A percentile compares a stretch with the other conserved stretches of the same genome.
phyloP scores from a whole-genome alignment of 2,113 vertebrate genomes.

The Myrmecobius fasciatus region DNA sequence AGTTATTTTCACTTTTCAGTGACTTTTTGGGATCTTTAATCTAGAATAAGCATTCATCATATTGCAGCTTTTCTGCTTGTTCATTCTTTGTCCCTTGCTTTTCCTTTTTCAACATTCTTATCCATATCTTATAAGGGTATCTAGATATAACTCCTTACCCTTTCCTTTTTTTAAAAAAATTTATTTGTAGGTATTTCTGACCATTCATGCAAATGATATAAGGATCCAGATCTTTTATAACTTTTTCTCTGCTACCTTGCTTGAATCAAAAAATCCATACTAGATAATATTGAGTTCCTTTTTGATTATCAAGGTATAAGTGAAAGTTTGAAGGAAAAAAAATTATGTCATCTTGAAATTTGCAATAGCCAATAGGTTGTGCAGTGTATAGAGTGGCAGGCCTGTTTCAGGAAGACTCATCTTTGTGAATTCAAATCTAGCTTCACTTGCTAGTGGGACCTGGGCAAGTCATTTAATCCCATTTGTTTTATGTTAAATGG shows the following conservation, averaged over 20 bases:
- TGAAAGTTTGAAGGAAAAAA: neutral
- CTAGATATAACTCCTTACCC: neutral
- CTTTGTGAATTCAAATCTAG: neutral
- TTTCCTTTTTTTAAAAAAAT: neutral
- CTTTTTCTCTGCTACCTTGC: neutral
- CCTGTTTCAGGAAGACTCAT: neutral
- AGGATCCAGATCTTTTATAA: neutral
- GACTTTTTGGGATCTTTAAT: neutral
- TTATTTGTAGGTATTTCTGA: neutral
- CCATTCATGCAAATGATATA: neutral
- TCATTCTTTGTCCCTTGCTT: neutral
- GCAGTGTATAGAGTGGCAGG: neutral
- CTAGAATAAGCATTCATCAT: neutral
- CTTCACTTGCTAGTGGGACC: neutral
- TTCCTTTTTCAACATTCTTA: neutral
- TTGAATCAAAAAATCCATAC: neutral
- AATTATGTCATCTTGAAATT: neutral
- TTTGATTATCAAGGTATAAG: neutral
- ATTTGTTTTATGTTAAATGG: neutral
- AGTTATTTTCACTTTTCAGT: neutral
- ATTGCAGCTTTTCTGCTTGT: neutral
- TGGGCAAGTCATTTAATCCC: neutral
- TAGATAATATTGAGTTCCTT: neutral
- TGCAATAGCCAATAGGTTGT: neutral
- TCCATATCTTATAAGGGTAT: neutral